Percentiles rank a stretch among this genome's conserved stretches.
These are phyloP conservation scores for Melitaea athalia DNA, from an alignment of 2,888 invertebrate species.

Conservation along the genomic window DNA sequence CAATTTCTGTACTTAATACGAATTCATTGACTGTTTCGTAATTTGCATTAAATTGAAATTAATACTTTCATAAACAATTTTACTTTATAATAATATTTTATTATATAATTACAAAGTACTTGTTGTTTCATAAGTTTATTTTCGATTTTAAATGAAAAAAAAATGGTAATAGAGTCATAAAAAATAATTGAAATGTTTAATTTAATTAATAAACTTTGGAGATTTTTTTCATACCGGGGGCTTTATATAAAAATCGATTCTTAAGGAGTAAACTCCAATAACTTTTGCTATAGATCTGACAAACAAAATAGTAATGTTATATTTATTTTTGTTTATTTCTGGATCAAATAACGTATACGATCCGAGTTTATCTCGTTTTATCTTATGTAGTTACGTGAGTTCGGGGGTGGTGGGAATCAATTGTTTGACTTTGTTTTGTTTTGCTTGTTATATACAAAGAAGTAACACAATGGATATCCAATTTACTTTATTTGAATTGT, in stretches of 20 bases:
- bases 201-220: too few species aligned
- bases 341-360: not conserved
- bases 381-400: not conserved
- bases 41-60: not conserved
- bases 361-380: not conserved
- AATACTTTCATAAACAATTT: not conserved
- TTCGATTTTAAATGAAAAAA: too few species aligned
- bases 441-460: conserved; percentile 3
- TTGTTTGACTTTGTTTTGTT: conserved; percentile 10
- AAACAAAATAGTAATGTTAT: not conserved
- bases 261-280: too few species aligned
- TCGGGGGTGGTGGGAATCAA: conserved; percentile 9
- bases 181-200: too few species aligned
- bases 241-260: too few species aligned
- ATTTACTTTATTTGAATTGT: not conserved
- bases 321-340: not conserved
- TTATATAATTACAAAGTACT: too few species aligned
- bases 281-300: not conserved
- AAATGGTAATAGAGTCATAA: too few species aligned
- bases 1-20: not conserved
- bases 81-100: not conserved
- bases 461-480: not conserved
- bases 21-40: conserved; percentile 1
- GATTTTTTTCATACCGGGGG: too few species aligned
- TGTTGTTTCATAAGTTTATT: too few species aligned